Conservation (phyloP, 23 tunicate species). For the Oikopleura dioica region DNA sequence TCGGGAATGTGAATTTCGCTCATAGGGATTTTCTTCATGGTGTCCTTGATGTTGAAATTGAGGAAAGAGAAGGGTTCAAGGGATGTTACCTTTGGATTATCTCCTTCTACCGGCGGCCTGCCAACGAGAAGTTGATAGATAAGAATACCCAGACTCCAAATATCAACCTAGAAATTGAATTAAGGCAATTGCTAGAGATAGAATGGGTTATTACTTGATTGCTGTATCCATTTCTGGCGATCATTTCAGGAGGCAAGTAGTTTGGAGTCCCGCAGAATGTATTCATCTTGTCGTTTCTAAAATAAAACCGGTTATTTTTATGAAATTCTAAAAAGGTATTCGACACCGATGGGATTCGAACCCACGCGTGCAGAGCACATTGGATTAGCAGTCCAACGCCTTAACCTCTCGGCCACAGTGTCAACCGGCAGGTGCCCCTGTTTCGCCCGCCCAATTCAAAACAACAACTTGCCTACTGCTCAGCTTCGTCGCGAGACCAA, state of each 20-base stretch:
- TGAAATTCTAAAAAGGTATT: not conserved
- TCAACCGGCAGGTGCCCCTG: no score
- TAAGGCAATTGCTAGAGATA: no score
- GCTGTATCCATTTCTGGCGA: constrained; percentile 41
- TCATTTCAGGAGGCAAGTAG: constrained; percentile 92
- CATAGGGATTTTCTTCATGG: not conserved
- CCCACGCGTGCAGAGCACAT: no score
- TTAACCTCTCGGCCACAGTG: no score
- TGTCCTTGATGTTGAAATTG: no score
- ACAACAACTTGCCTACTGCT: not conserved
- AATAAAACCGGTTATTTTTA: not conserved
- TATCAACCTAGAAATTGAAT: no score
- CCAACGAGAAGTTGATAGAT: constrained; percentile 92
- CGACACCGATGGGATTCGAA: constrained; percentile 1
- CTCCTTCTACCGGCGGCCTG: constrained; percentile 65
- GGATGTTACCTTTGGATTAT: constrained; percentile 34
- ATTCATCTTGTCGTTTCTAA: not conserved
- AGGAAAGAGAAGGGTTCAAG: no score
- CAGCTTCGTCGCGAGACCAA: not conserved
- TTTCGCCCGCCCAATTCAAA: no score
- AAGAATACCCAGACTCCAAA: constrained; percentile 77
- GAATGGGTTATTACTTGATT: no score
- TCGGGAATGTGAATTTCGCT: not conserved
- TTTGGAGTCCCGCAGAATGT: constrained; percentile 93
- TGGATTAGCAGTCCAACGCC: no score